A percentile compares a stretch with the other conserved stretches of the same genome.
phyloP scores from a whole-genome alignment of 2,113 vertebrate species.

The Etheostoma cragini region DNA sequence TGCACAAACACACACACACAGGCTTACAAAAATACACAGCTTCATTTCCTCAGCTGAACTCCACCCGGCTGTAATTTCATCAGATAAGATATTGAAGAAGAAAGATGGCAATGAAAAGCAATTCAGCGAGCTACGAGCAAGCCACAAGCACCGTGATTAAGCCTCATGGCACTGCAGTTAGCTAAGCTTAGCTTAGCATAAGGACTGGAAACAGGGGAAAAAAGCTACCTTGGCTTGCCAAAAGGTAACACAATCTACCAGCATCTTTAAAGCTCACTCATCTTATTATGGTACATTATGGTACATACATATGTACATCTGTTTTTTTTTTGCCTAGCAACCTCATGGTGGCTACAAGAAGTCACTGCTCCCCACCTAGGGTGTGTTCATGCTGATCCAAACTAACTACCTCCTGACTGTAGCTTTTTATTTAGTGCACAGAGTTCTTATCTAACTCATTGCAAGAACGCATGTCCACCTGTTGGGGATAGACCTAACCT shows the following conservation, averaged over 20 bases:
- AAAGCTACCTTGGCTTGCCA: too few species aligned
- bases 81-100: constrained; percentile 55
- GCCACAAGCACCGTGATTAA: constrained; percentile 56
- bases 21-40: constrained; percentile 9
- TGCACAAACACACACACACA: background rate
- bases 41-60: constrained; percentile 60
- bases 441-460: background rate
- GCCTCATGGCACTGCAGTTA: constrained; percentile 7
- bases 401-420: too few species aligned
- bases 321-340: too few species aligned
- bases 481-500: background rate
- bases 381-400: too few species aligned
- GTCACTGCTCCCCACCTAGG: too few species aligned
- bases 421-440: background rate
- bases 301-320: too few species aligned
- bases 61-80: constrained; percentile 73
- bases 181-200: too few species aligned
- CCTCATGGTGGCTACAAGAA: too few species aligned
- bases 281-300: too few species aligned
- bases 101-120: constrained; percentile 45
- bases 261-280: too few species aligned
- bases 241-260: too few species aligned
- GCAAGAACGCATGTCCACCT: background rate
- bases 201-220: too few species aligned
- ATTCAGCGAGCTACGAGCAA: constrained; percentile 31